These are phyloP conservation scores for Eptesicus fuscus DNA, from an alignment of 2,113 vertebrate species.

Conservation along the genomic window DNA sequence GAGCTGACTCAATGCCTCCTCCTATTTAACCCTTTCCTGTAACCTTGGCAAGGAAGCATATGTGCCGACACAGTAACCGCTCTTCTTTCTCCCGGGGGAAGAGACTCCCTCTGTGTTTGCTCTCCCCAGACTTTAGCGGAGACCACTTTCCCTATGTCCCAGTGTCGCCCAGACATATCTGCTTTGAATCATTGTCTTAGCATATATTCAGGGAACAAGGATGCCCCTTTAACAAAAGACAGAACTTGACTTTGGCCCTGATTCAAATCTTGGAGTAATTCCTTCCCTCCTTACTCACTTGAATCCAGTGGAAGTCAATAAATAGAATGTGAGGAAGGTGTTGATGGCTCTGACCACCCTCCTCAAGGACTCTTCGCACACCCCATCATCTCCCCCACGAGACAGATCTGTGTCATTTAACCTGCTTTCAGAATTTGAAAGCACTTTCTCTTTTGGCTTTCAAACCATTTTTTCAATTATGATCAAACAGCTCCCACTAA, in stretches of 20 bases:
- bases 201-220: neutral
- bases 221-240: constrained; percentile 67
- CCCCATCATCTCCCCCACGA: constrained; percentile 39
- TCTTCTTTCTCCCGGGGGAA: neutral
- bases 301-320: constrained; percentile 63
- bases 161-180: constrained; percentile 16
- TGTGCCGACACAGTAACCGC: neutral
- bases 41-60: neutral
- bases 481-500: constrained; percentile 67
- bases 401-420: constrained; percentile 43
- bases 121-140: neutral
- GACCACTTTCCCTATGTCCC: neutral
- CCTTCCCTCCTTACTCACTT: constrained; percentile 19
- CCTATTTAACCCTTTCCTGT: constrained; percentile 42
- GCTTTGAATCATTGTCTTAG: constrained; percentile 61
- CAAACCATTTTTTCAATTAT: constrained; percentile 68
- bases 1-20: neutral
- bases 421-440: constrained; percentile 51
- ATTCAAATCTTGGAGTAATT: constrained; percentile 47
- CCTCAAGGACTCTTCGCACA: constrained; percentile 23
- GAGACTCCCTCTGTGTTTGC: neutral
- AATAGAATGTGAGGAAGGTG: constrained; percentile 67
- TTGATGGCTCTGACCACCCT: constrained; percentile 62
- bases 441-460: constrained; percentile 60
- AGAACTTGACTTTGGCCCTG: constrained; percentile 42